phyloP scores from a whole-genome alignment of 1,140 invertebrate species.

The Forficula auricularia region DNA sequence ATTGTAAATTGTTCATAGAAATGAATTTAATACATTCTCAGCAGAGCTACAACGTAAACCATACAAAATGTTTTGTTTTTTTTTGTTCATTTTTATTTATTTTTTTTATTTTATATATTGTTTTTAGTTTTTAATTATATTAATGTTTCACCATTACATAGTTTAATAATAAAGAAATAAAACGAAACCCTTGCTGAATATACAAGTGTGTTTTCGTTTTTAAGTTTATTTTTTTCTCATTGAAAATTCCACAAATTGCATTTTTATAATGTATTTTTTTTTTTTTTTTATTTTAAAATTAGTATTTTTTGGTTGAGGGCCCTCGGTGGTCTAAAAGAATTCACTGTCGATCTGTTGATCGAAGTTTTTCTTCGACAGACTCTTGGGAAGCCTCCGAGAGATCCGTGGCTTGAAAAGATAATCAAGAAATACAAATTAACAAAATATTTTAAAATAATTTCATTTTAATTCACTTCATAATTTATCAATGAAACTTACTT shows the following conservation, averaged over 20 bases:
- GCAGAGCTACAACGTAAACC: constrained; percentile 6
- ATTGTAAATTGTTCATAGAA: constrained; percentile 6
- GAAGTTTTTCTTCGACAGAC: constrained; percentile 78
- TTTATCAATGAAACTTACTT: too few relatives aligned
- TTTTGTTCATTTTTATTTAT: background rate
- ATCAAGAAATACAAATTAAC: constrained; percentile 8
- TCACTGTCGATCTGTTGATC: constrained; percentile 82
- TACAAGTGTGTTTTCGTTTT: constrained; percentile 1
- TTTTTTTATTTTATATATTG: background rate
- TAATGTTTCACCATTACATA: constrained; percentile 6
- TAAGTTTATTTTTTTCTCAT: constrained; percentile 6
- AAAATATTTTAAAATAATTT: constrained; percentile 1
- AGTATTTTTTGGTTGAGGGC: background rate
- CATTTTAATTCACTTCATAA: too few relatives aligned
- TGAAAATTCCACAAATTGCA: constrained; percentile 7
- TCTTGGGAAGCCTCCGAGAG: constrained; percentile 78
- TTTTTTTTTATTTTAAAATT: background rate
- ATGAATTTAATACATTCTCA: constrained; percentile 10
- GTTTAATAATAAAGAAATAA: constrained; percentile 1
- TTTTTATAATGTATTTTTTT: constrained; percentile 2
- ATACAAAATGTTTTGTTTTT: constrained; percentile 7
- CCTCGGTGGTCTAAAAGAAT: background rate
- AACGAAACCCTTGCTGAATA: constrained; percentile 1
- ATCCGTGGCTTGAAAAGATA: constrained; percentile 53
- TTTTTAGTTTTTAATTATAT: constrained; percentile 5